These are phyloP conservation scores for Megatriorchis doriae DNA, from an alignment of 2,113 vertebrate genomes.

Conservation along the genomic window DNA sequence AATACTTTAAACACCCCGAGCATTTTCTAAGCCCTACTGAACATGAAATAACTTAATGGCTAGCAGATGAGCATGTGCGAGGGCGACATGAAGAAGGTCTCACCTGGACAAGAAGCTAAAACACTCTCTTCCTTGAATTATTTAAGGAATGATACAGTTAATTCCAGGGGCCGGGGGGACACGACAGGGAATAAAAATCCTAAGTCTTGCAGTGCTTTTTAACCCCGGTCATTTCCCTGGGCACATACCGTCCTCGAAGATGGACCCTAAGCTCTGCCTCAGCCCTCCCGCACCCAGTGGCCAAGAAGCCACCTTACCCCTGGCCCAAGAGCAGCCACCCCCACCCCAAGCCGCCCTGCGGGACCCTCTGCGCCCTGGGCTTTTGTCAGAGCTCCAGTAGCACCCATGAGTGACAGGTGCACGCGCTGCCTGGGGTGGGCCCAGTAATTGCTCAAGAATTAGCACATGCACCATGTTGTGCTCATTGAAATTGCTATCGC, in stretches of 20 bases:
- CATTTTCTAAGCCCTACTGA: neutral
- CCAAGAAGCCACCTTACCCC: rapidly evolving
- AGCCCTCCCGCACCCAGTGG: rapidly evolving
- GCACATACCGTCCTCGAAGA: rapidly evolving
- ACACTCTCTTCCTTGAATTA: neutral
- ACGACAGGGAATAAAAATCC: neutral
- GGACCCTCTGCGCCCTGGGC: rapidly evolving
- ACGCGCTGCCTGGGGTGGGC: too few relatives aligned
- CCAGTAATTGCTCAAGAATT: neutral
- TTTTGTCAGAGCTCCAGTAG: neutral
- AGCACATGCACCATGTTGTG: neutral
- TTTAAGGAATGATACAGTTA: neutral
- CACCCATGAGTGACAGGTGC: rapidly evolving
- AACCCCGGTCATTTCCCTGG: neutral
- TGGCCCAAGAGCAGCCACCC: too few relatives aligned
- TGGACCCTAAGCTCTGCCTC: neutral
- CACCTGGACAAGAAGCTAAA: neutral
- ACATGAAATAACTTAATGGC: neutral
- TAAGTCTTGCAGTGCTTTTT: neutral
- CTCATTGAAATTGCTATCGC: neutral
- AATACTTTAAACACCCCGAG: neutral
- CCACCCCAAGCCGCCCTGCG: rapidly evolving
- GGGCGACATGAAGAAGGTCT: too few relatives aligned
- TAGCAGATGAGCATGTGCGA: rapidly evolving
- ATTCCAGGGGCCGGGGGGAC: rapidly evolving